Percentiles rank a stretch among this genome's conserved stretches.
phyloP scores from a whole-genome alignment of 2,888 invertebrate genomes.

The Meiosimyza decipiens region DNA sequence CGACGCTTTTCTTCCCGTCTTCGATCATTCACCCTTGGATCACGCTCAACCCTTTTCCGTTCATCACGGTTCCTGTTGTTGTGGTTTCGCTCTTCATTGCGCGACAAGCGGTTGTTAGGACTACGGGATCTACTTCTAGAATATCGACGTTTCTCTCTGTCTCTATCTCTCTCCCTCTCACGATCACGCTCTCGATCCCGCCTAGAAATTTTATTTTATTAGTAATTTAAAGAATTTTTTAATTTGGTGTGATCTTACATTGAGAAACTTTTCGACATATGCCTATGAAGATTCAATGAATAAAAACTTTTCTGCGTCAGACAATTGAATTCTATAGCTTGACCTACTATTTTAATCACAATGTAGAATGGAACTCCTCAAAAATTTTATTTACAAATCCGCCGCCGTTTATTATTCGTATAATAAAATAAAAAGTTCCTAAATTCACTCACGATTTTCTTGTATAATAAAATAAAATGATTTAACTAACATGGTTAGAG shows the following conservation, averaged over 20 bases:
- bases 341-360: too few species aligned
- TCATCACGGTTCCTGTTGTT: conserved; percentile 56
- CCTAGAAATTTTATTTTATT: not conserved
- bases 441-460: too few species aligned
- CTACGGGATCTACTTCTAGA: conserved; percentile 24
- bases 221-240: not conserved
- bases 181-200: conserved; percentile 66
- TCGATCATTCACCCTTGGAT: conserved; percentile 48
- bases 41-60: conserved; percentile 50
- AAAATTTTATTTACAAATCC: too few species aligned
- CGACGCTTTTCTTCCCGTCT: conserved; percentile 60
- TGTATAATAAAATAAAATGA: too few species aligned
- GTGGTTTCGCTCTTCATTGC: conserved; percentile 49
- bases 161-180: conserved; percentile 43
- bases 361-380: too few species aligned
- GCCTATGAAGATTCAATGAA: too few species aligned
- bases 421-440: too few species aligned
- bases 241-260: conserved; percentile 37
- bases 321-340: too few species aligned
- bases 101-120: conserved; percentile 43
- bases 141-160: conserved; percentile 38
- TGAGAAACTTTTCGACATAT: conserved; percentile 44
- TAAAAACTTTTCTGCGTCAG: too few species aligned
- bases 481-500: too few species aligned
- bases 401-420: too few species aligned